Conservation (phyloP, 2,113 vertebrate genomes). For the Chelonoidis abingdonii region DNA sequence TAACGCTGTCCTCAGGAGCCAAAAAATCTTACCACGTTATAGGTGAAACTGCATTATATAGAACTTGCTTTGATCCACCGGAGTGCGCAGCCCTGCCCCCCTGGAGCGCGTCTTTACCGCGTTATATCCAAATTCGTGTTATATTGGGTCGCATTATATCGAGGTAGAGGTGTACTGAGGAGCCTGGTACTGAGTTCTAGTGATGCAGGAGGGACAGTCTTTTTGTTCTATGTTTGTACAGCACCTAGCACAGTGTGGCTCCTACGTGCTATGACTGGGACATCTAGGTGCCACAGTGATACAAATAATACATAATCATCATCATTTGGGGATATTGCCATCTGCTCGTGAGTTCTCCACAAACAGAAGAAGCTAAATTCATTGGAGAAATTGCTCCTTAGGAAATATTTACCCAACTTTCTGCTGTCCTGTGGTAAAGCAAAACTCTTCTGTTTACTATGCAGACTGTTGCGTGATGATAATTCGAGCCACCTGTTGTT, state of each 20-base stretch:
- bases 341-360: neutral
- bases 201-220: rapidly evolving
- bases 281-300: neutral
- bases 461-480: neutral
- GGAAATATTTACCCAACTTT: neutral
- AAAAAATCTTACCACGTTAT: no score
- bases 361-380: neutral
- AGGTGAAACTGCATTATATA: no score
- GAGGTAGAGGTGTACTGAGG: neutral
- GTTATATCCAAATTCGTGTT: no score
- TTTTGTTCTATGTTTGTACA: neutral
- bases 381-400: neutral
- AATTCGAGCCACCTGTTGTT: neutral
- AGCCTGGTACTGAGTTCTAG: neutral
- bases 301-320: neutral
- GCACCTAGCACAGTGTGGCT: neutral
- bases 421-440: neutral
- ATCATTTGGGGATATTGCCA: neutral
- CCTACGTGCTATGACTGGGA: neutral
- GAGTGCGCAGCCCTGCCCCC: no score
- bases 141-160: no score
- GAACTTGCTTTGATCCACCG: no score
- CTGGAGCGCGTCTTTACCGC: no score
- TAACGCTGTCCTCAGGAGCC: no score
- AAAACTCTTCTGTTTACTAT: neutral